Evolutionary conservation across 2,113 vertebrate genomes (phyloP).

Genomic region (Chiloscyllium plagiosum): DNA sequence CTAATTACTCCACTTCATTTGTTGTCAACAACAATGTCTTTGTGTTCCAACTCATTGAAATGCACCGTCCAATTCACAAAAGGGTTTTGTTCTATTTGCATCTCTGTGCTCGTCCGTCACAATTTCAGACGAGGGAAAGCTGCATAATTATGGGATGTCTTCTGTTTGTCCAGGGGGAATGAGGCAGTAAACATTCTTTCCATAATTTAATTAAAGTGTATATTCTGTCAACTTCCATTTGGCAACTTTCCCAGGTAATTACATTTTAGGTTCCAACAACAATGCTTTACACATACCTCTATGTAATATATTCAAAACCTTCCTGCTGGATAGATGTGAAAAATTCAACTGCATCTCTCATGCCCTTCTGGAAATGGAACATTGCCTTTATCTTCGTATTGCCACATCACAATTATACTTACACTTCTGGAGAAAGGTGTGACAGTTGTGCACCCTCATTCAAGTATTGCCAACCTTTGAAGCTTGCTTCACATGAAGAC

Average conservation of each 20-base stretch:
- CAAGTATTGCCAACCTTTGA: neutral
- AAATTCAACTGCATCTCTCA: neutral
- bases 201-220: neutral
- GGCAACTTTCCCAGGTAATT: constrained; percentile 16
- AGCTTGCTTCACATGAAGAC: neutral
- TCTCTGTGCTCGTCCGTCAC: neutral
- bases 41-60: neutral
- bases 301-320: neutral
- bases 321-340: neutral
- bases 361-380: neutral
- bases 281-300: neutral
- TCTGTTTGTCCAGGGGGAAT: neutral
- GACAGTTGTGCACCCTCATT: neutral
- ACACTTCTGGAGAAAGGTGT: neutral
- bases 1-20: neutral
- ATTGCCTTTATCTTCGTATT: too few relatives aligned
- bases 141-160: constrained; percentile 22
- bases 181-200: neutral
- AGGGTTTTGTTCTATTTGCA: neutral
- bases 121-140: neutral
- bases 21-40: neutral
- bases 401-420: too few relatives aligned
- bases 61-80: neutral
- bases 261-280: neutral
- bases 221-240: neutral